Base-by-base conservation (phyloP, 1,140 invertebrate genomes). In the Drosophila quadrilineata region DNA sequence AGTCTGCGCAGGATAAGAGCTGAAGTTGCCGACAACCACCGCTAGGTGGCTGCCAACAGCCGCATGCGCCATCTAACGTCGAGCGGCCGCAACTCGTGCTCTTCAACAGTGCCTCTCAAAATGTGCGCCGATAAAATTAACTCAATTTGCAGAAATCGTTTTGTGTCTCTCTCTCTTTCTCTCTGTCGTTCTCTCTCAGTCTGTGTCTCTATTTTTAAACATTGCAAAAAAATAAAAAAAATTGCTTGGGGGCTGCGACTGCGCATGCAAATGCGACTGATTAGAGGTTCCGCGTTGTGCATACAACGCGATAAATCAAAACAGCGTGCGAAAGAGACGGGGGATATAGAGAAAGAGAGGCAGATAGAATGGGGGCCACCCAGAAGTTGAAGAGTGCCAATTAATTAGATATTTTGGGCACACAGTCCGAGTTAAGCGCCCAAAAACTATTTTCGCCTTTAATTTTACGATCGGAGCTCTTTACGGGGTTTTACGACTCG, bases 381-480 rank as follows among this genome's bases (percentile, higher is more conserved):
- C 79, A 84, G 77, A 84, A 63, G 52, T 49, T 64, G 35, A 12
- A n/a, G 36, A 60, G 43, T 50, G 48, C 50, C 79, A 85, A 85
- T 85, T 85, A 85, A 85, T 85, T 79, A 75, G 46, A 28, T 75
- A 85, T 86, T 80, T 85, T 70, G 56, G 41, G 57, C 79, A 86
- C 79, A 85, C 41, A 43, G 48, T 35, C 19, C 58, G 40, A 60
- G 52, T 72, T 69, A 84, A 56, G 57, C 79, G 66, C 38, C 70
- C 41, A 66, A 73, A 82, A 76, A 84, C 77, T 84, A 77, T 84
- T 84, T 84, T 85, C 50, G 54, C 43, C 60, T 73, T 84, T 68
- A 80, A 82, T 85, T 85, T 79, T 57, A 79, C 67, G 75, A 75
- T 24, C 24, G 38, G 26, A 46, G 74, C 77, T 84, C 45, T 69